Evolutionary conservation across 1,140 invertebrate species (phyloP).

Genomic region (Halotydeus destructor): DNA sequence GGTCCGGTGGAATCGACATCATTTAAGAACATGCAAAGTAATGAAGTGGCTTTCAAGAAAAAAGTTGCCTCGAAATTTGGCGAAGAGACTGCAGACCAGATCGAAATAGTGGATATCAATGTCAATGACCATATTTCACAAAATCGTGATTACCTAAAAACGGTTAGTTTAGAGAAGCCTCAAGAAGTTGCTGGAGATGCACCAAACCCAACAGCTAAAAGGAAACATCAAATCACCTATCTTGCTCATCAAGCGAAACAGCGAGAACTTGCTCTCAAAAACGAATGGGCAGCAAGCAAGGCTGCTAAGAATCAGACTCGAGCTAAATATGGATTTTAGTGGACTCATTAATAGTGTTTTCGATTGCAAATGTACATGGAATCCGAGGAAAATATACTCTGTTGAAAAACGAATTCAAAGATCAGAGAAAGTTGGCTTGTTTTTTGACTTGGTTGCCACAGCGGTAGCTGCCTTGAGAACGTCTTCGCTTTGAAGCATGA

Average conservation of each 20-base stretch:
- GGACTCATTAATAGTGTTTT: no score
- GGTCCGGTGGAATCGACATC: not conserved
- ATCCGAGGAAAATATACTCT: no score
- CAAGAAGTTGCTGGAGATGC: not conserved
- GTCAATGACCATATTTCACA: constrained; percentile 2
- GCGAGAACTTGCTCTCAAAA: constrained; percentile 75
- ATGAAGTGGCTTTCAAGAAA: constrained; percentile 9
- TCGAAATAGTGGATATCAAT: constrained; percentile 10
- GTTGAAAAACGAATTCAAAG: constrained; percentile 13
- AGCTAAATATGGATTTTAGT: constrained; percentile 31
- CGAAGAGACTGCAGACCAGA: constrained; percentile 8
- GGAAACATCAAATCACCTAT: constrained; percentile 91
- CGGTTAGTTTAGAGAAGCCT: constrained; percentile 5
- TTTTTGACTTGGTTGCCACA: constrained; percentile 38
- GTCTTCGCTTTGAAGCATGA: constrained; percentile 64
- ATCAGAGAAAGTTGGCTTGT: constrained; percentile 17
- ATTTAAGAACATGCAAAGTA: not conserved
- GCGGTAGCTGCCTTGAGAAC: constrained; percentile 54
- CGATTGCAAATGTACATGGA: no score
- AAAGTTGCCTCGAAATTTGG: constrained; percentile 11
- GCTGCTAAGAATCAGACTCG: constrained; percentile 56
- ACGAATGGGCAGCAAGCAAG: constrained; percentile 73
- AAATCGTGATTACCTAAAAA: constrained; percentile 8
- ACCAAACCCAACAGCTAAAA: constrained; percentile 4
- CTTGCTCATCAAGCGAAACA: constrained; percentile 80